Percentiles rank a stretch among this genome's conserved stretches.
These are phyloP conservation scores for Hafferia zeledoni DNA, from an alignment of 2,797 vertebrate genomes.

Conservation along the genomic window DNA sequence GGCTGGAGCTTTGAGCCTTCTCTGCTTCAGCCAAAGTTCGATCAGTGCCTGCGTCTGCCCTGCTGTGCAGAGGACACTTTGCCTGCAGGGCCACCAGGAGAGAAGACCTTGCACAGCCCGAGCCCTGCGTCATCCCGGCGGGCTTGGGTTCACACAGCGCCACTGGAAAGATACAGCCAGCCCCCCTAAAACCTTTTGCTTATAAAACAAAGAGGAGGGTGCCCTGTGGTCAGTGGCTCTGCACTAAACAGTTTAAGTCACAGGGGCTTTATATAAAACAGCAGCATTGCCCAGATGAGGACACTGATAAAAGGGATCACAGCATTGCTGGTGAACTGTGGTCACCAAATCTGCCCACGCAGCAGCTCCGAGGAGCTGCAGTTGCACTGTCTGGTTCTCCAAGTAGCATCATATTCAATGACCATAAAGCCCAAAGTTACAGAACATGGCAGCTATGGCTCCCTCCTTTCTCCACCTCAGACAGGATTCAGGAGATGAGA, in stretches of 20 bases:
- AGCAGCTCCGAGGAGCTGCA: neutral
- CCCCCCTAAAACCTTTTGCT: neutral
- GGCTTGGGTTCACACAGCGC: accelerated
- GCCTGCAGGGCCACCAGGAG: neutral
- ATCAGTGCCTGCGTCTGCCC: accelerated
- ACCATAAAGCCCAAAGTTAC: accelerated
- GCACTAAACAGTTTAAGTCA: neutral
- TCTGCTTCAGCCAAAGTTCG: accelerated
- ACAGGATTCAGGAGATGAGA: neutral
- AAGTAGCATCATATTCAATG: neutral
- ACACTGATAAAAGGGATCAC: neutral
- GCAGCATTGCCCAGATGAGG: neutral
- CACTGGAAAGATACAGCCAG: neutral
- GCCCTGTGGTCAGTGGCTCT: neutral
- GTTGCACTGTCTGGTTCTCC: neutral
- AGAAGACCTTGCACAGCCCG: neutral
- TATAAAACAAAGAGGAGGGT: neutral
- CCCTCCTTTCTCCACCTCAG: neutral
- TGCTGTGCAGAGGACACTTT: neutral
- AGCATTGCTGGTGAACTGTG: neutral
- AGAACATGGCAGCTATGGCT: neutral
- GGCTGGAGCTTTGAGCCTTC: neutral
- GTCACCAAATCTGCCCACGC: neutral
- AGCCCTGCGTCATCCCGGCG: accelerated
- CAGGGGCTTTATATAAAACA: neutral